Base-by-base conservation (phyloP, 2,888 invertebrate genomes). In the Diaperis boleti region DNA sequence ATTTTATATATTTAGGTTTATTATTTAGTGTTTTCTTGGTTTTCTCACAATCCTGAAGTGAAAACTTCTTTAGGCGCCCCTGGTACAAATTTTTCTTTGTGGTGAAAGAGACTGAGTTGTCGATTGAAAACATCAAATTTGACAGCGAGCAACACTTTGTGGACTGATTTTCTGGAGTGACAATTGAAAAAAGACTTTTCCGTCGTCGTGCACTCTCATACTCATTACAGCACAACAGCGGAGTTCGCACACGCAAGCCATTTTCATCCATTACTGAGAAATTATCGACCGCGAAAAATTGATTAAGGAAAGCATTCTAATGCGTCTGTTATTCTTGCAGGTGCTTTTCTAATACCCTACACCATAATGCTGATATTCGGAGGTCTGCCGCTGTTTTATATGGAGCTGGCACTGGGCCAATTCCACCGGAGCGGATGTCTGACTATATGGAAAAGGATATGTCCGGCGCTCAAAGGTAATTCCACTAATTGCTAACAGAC, bases 401-500 rank as follows among this genome's bases (percentile, higher is more conserved):
- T 97, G 94, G 96, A 96, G 83, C 83, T 97, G 76, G 95, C 96
- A 0, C 83, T 97, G 67, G 97, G 97, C 6, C 97, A 97, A 83
- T 97, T 92, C 83, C 95, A 96, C 78, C 88, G 94, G 67, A 91
- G 92, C 77, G 97, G 97, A 47, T 95, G 95, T 73, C 87, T 97
- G 65, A 94, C 95, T 42, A 90, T 96, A 64, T 96, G 96, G 96
- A 92, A 92, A 76, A 87, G 92, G 71, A 93, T 96, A 73, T 96
- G 96, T 82, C 96, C 97, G 0, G 92, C 96, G 61, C 86, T 95
- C 63, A 95, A 94, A 88, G 96, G 95, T 92, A 81, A 83, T 80
- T 22, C 22, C 4, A 22, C 31, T n/a, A 33, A 13, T 37, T 17
- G 8, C 18, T n/a, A 18, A 33, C 35, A 20, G 13, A 42, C n/a